Evolutionary conservation across 2,888 invertebrate genomes (phyloP).

Genomic region (Philereme transversata): DNA sequence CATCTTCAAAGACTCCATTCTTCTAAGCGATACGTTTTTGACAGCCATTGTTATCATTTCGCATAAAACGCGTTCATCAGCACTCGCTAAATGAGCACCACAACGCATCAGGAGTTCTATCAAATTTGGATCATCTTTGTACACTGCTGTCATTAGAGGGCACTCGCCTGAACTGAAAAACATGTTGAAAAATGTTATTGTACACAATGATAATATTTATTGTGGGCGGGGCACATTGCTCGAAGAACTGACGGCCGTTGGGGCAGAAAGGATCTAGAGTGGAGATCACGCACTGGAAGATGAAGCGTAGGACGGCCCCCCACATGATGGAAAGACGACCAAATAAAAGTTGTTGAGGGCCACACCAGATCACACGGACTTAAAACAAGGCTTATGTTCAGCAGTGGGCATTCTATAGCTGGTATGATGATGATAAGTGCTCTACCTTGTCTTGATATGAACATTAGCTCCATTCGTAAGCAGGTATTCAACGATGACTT

Average conservation of each 20-base stretch:
- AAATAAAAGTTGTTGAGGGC: too few relatives aligned
- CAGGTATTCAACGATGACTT: constrained; percentile 87
- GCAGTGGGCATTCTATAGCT: too few relatives aligned
- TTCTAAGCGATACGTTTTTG: constrained; percentile 81
- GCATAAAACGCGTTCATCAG: constrained; percentile 82
- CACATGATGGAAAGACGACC: too few relatives aligned
- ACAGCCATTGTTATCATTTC: constrained; percentile 88
- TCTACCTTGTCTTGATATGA: constrained; percentile 87
- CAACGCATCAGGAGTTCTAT: constrained; percentile 88
- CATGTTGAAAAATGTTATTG: too few relatives aligned
- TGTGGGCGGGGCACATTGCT: too few relatives aligned
- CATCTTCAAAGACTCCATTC: constrained; percentile 84
- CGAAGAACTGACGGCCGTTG: too few relatives aligned
- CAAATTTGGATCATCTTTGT: constrained; percentile 84
- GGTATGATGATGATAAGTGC: constrained; percentile 9
- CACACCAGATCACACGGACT: too few relatives aligned
- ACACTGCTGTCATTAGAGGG: constrained; percentile 88
- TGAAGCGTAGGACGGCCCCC: too few relatives aligned
- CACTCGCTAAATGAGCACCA: constrained; percentile 89
- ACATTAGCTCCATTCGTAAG: constrained; percentile 92
- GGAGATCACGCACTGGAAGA: too few relatives aligned
- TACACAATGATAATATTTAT: too few relatives aligned
- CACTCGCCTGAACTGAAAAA: constrained; percentile 81
- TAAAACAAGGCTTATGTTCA: too few relatives aligned
- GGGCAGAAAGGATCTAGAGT: too few relatives aligned